Evolutionary conservation across 1,140 invertebrate species (phyloP).

Genomic region (Elymnias hypermnestra): DNA sequence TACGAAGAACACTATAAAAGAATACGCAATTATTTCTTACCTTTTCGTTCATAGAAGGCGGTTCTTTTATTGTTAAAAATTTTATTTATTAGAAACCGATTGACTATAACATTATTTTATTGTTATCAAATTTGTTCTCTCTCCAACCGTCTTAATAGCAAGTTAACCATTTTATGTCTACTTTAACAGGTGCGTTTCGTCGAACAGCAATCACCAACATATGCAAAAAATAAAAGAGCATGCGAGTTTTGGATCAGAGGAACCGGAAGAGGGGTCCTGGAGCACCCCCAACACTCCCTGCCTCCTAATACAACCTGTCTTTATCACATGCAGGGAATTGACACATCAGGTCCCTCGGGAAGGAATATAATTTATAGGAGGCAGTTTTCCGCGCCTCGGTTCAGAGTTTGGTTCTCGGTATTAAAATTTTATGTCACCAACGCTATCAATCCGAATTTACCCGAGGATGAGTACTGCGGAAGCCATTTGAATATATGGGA

Average conservation of each 20-base stretch:
- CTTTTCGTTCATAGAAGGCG: too few relatives aligned
- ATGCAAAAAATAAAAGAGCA: slow-evolving; percentile 86
- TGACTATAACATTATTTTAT: too few relatives aligned
- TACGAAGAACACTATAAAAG: too few relatives aligned
- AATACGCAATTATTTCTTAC: too few relatives aligned
- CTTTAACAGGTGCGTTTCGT: slow-evolving; percentile 86
- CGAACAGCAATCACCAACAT: slow-evolving; percentile 86
- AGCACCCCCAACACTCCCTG: slow-evolving; percentile 87
- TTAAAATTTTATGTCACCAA: slow-evolving; percentile 88
- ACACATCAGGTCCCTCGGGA: slow-evolving; percentile 77
- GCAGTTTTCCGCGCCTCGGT: slow-evolving; percentile 79
- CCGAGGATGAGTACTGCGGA: slow-evolving; percentile 84
- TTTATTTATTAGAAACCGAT: too few relatives aligned
- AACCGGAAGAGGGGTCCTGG: slow-evolving; percentile 84
- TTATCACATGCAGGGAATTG: slow-evolving; percentile 85
- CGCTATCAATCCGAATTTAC: slow-evolving; percentile 74
- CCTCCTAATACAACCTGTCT: slow-evolving; percentile 91
- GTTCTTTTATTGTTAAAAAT: too few relatives aligned
- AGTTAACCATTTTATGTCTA: too few relatives aligned
- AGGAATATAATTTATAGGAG: slow-evolving; percentile 80
- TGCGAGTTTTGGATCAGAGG: slow-evolving; percentile 92
- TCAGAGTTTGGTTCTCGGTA: slow-evolving; percentile 91
- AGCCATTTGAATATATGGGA: slow-evolving; percentile 90
- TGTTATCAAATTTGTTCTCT: too few relatives aligned
- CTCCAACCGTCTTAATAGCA: too few relatives aligned